Evolutionary conservation across 2,888 invertebrate genomes (phyloP).

Genomic region (Drosophila peninsularis): DNA sequence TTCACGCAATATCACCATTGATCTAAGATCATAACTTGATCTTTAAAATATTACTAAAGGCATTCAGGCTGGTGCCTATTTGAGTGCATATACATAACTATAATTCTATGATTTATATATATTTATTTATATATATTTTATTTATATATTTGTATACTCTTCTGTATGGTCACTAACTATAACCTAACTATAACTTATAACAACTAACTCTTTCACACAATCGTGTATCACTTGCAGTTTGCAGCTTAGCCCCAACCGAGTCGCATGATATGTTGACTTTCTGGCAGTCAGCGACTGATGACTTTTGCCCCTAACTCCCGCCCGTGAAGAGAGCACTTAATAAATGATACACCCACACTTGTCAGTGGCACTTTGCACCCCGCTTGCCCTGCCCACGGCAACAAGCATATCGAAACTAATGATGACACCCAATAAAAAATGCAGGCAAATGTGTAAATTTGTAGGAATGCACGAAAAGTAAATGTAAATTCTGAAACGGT

Average conservation of each 20-base stretch:
- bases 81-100: too few species aligned
- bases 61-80: too few species aligned
- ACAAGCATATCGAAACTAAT: conserved; percentile 70
- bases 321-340: conserved; percentile 30
- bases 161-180: background rate
- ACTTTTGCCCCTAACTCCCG: conserved; percentile 5
- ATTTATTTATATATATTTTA: too few species aligned
- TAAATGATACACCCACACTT: conserved; percentile 70
- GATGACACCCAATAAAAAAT: conserved; percentile 79
- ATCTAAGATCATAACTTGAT: too few species aligned
- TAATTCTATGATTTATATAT: too few species aligned
- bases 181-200: background rate
- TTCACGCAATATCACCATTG: too few species aligned
- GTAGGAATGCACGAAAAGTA: conserved; percentile 65
- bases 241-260: conserved; percentile 19
- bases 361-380: conserved; percentile 55
- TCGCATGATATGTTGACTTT: background rate
- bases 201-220: too few species aligned
- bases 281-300: conserved; percentile 13
- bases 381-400: conserved; percentile 16
- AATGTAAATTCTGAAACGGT: conserved; percentile 62
- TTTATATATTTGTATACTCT: too few species aligned
- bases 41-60: too few species aligned
- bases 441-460: conserved; percentile 77
- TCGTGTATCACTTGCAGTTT: background rate